Conservation (phyloP, 2,888 invertebrate genomes). For the Caenorhabditis drosophilae region DNA sequence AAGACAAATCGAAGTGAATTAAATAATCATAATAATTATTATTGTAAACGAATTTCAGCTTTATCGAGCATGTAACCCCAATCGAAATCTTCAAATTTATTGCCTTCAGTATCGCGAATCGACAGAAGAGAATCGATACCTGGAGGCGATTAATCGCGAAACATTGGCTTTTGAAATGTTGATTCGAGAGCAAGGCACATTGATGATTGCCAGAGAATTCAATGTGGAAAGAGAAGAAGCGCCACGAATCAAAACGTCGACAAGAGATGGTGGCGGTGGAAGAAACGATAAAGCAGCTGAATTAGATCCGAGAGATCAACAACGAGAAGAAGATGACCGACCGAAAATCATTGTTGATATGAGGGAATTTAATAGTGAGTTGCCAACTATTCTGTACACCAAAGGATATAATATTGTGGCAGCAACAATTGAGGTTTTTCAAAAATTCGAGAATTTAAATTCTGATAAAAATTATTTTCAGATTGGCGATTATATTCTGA, state of each 20-base stretch:
- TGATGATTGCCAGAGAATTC: slow-evolving; percentile 61
- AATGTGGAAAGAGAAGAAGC: slow-evolving; percentile 60
- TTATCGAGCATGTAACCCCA: slow-evolving; percentile 74
- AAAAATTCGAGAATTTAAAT: not conserved
- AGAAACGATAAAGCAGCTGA: not conserved
- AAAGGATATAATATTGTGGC: slow-evolving; percentile 86
- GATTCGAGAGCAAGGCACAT: slow-evolving; percentile 85
- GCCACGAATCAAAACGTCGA: slow-evolving; percentile 45
- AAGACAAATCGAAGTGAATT: slow-evolving; percentile 83
- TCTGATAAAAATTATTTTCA: slow-evolving; percentile 11
- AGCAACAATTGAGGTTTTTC: slow-evolving; percentile 50
- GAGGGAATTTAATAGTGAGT: slow-evolving; percentile 94
- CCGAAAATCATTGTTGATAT: slow-evolving; percentile 83
- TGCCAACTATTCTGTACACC: slow-evolving; percentile 90
- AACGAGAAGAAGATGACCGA: slow-evolving; percentile 19
- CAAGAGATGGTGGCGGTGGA: slow-evolving; percentile 73
- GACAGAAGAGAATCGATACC: slow-evolving; percentile 87
- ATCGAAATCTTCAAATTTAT: slow-evolving; percentile 76
- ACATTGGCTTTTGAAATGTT: slow-evolving; percentile 91
- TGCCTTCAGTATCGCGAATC: slow-evolving; percentile 89
- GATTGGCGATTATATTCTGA: slow-evolving; percentile 93
- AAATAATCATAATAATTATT: not conserved
- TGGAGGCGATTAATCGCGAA: slow-evolving; percentile 78
- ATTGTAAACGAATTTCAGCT: slow-evolving; percentile 71
- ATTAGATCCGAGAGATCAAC: slow-evolving; percentile 23